Evolutionary conservation across 2,888 invertebrate species (phyloP).

Genomic region (Heliconius hortense): DNA sequence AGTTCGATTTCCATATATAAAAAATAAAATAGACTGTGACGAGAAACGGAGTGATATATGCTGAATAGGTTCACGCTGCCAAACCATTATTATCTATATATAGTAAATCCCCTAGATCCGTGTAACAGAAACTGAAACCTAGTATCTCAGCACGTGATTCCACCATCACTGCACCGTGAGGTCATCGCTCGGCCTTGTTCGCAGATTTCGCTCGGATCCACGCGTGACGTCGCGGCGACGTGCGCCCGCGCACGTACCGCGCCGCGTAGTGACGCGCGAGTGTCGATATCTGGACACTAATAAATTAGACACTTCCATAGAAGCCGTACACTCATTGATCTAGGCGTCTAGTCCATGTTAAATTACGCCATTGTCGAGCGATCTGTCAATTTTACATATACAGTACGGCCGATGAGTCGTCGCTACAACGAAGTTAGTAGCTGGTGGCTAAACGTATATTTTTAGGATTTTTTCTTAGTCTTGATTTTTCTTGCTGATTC

Average conservation of each 20-base stretch:
- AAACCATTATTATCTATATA: background rate
- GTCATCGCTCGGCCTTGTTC: constrained; percentile 75
- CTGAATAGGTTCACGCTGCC: background rate
- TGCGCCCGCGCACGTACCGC: constrained; percentile 69
- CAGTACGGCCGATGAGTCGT: background rate
- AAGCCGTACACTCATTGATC: background rate
- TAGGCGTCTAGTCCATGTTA: background rate
- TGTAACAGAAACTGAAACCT: background rate
- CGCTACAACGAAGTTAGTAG: no score
- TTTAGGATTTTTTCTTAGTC: no score
- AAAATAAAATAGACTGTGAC: background rate
- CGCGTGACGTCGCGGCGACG: constrained; percentile 62
- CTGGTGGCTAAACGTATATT: no score
- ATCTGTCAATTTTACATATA: background rate
- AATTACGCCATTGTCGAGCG: background rate
- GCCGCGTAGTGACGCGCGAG: constrained; percentile 59
- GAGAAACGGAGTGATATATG: background rate
- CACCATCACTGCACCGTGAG: constrained; percentile 48
- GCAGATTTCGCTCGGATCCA: constrained; percentile 62
- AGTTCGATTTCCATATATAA: background rate
- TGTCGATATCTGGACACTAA: constrained; percentile 19
- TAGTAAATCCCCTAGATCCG: background rate
- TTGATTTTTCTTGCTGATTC: no score
- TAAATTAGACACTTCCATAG: background rate
- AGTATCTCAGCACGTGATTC: constrained; percentile 33